Percentiles rank a stretch among this genome's conserved stretches.
Evolutionary conservation across 2,888 invertebrate genomes (phyloP).

Genomic region (Stomorhina lunata): DNA sequence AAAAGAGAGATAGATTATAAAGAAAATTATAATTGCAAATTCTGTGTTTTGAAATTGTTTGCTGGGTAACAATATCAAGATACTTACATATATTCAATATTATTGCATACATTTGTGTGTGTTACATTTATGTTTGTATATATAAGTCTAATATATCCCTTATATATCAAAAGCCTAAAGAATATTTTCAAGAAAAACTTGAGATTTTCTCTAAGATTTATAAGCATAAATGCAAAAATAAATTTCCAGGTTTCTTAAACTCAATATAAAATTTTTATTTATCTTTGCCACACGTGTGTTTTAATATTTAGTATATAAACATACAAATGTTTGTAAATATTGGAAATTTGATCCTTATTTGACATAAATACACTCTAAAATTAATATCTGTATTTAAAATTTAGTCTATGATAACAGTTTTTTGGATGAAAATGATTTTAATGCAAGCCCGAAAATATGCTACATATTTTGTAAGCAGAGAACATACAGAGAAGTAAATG

Average conservation of each 20-base stretch:
- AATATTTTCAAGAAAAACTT: slow-evolving; percentile 34
- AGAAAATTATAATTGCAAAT: neutral
- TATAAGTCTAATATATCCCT: slow-evolving; percentile 9
- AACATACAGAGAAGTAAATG: no score
- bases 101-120: neutral
- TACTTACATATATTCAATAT: neutral
- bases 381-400: no score
- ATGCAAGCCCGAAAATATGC: no score
- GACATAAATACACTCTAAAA: no score
- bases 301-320: no score
- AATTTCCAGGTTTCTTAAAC: slow-evolving; percentile 16
- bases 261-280: neutral
- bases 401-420: no score
- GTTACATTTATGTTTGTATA: neutral
- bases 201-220: slow-evolving; percentile 28
- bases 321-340: no score
- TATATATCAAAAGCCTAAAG: slow-evolving; percentile 11
- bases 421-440: no score
- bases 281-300: neutral
- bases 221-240: neutral
- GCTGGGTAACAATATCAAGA: neutral
- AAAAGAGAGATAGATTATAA: no score
- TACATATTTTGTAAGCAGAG: no score
- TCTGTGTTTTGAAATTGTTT: neutral
- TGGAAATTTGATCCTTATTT: no score